Conservation (phyloP, 2,113 vertebrate genomes). For the Kryptolebias marmoratus region DNA sequence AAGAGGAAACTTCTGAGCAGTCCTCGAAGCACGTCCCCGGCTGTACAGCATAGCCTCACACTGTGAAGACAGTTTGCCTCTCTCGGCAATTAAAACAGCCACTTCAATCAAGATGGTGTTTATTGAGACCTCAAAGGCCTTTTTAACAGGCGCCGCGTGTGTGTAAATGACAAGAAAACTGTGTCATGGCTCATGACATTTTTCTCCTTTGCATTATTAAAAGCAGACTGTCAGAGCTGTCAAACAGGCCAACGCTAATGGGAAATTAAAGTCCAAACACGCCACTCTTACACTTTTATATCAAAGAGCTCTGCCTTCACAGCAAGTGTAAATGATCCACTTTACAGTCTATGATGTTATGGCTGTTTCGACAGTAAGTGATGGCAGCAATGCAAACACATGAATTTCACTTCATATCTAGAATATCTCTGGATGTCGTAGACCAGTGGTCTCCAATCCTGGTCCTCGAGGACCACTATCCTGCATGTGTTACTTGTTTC, state of each 20-base stretch:
- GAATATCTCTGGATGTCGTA: conserved; percentile 7
- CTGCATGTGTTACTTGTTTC: too few relatives aligned
- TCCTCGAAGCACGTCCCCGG: conserved; percentile 38
- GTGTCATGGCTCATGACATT: conserved; percentile 41
- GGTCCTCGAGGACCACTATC: too few relatives aligned
- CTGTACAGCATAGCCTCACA: conserved; percentile 15
- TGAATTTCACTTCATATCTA: conserved; percentile 20
- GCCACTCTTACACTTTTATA: conserved; percentile 37
- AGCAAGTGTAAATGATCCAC: conserved; percentile 47
- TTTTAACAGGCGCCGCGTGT: conserved; percentile 44
- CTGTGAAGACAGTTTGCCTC: conserved; percentile 40
- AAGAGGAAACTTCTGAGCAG: conserved; percentile 33
- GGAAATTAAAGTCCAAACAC: conserved; percentile 67
- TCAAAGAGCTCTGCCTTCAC: conserved; percentile 57
- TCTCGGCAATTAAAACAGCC: conserved; percentile 57
- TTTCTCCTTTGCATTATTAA: conserved; percentile 58
- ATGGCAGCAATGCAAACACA: conserved; percentile 32
- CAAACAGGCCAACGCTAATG: conserved; percentile 55
- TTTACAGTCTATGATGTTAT: conserved; percentile 35
- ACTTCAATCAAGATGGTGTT: conserved; percentile 56
- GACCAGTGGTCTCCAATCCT: neutral
- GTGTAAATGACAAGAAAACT: conserved; percentile 47
- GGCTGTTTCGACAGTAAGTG: conserved; percentile 23
- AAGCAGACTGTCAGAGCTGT: conserved; percentile 50
- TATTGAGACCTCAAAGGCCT: conserved; percentile 59